These are phyloP conservation scores for Serrognathus titanus DNA, from an alignment of 2,888 invertebrate genomes.

Conservation along the genomic window DNA sequence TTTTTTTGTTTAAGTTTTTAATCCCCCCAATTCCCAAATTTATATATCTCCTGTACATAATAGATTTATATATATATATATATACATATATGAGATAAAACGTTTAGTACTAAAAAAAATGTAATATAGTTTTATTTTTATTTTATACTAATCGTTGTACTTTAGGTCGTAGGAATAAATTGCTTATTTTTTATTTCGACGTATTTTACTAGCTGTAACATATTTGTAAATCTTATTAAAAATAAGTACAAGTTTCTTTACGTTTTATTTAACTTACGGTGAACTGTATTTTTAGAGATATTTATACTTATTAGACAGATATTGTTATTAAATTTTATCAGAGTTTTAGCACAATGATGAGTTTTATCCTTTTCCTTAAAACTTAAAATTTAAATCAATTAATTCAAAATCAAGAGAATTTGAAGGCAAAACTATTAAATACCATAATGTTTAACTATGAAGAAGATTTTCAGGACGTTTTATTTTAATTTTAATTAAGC, in stretches of 20 bases:
- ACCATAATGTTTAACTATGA: too few relatives aligned
- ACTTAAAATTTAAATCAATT: too few relatives aligned
- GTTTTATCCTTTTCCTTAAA: too few relatives aligned
- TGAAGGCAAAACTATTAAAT: too few relatives aligned
- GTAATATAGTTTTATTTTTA: conserved; percentile 12
- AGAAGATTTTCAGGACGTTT: too few relatives aligned
- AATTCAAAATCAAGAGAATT: too few relatives aligned
- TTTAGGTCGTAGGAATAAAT: conserved; percentile 3
- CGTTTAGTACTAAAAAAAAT: conserved; percentile 15
- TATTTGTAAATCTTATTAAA: conserved; percentile 19
- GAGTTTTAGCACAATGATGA: too few relatives aligned
- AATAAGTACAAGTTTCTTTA: conserved; percentile 4
- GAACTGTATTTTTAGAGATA: too few relatives aligned
- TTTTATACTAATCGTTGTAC: conserved; percentile 9
- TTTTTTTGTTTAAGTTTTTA: background rate
- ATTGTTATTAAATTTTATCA: too few relatives aligned
- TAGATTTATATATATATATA: conserved; percentile 3
- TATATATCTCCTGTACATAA: conserved; percentile 9
- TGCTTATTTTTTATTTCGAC: conserved; percentile 11
- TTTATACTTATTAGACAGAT: too few relatives aligned
- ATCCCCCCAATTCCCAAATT: conserved; percentile 1
- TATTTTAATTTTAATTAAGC: too few relatives aligned
- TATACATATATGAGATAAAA: conserved; percentile 1
- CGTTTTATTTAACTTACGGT: too few relatives aligned
- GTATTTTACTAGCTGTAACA: conserved; percentile 13